Evolutionary conservation across 2,113 vertebrate genomes (phyloP).

Genomic region (Felis chaus): DNA sequence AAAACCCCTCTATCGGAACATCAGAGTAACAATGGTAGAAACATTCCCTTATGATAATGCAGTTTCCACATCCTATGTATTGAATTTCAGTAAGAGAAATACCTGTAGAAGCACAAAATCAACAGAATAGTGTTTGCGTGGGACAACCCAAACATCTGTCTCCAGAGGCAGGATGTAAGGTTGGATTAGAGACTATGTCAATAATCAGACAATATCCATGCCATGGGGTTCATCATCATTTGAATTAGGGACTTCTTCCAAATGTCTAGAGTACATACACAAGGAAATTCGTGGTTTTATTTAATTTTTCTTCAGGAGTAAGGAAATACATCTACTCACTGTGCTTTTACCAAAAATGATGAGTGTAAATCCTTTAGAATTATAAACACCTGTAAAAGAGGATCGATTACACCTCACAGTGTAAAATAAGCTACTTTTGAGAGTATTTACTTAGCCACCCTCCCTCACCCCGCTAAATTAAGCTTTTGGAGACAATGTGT

Average conservation of each 20-base stretch:
- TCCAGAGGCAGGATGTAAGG: not conserved
- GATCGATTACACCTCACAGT: not conserved
- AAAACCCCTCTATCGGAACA: not conserved
- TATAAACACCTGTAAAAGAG: not conserved
- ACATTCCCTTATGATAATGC: not conserved
- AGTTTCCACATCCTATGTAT: not conserved
- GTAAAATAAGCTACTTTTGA: not conserved
- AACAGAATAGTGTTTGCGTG: not conserved
- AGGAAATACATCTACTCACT: not conserved
- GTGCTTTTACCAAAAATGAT: not conserved
- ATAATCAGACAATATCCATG: not conserved
- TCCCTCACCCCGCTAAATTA: not conserved
- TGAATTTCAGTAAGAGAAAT: conserved; percentile 27
- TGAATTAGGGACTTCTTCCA: not conserved
- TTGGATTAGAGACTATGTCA: not conserved
- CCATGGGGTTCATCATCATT: not conserved
- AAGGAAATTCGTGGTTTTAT: not conserved
- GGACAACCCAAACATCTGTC: not conserved
- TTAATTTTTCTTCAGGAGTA: not conserved
- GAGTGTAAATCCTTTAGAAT: conserved; percentile 14
- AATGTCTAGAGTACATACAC: not conserved
- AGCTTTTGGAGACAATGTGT: not conserved
- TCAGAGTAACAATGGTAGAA: not conserved
- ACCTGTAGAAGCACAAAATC: not conserved
- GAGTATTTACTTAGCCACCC: not conserved